Evolutionary conservation across 1,140 invertebrate genomes (phyloP).

Genomic region (Drosophila grimshawi): DNA sequence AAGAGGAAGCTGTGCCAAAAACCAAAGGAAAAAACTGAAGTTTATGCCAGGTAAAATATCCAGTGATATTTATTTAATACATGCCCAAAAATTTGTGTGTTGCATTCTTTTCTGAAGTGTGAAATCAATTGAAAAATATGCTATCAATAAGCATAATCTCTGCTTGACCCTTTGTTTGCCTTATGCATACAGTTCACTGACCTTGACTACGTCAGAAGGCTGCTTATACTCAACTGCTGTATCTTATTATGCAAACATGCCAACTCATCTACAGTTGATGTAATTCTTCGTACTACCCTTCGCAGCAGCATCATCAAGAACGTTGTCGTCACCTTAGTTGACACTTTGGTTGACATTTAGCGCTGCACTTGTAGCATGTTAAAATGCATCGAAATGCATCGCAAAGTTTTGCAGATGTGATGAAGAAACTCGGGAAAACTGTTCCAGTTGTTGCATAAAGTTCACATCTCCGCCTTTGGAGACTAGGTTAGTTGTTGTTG

Average conservation of each 20-base stretch:
- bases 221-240: constrained; percentile 24
- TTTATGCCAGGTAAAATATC: constrained; percentile 32
- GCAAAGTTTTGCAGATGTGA: constrained; percentile 51
- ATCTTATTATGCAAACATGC: constrained; percentile 66
- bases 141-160: neutral
- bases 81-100: constrained; percentile 14
- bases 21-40: constrained; percentile 12
- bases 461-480: constrained; percentile 34
- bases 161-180: neutral
- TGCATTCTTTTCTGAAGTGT: neutral
- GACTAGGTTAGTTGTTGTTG: neutral
- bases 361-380: constrained; percentile 59
- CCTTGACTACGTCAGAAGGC: constrained; percentile 44
- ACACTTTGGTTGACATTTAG: constrained; percentile 52
- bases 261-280: constrained; percentile 14
- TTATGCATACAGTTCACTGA: constrained; percentile 44
- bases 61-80: constrained; percentile 12
- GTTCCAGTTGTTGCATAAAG: constrained; percentile 59
- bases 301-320: neutral
- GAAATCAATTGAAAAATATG: neutral
- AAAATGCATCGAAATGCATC: constrained; percentile 66
- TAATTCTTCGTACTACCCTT: neutral
- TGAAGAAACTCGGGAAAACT: constrained; percentile 22
- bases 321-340: constrained; percentile 43
- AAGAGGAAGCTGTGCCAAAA: constrained; percentile 1